Conservation (phyloP, 92 coral and sea anemone genomes). For the Virgularia gustaviana region DNA sequence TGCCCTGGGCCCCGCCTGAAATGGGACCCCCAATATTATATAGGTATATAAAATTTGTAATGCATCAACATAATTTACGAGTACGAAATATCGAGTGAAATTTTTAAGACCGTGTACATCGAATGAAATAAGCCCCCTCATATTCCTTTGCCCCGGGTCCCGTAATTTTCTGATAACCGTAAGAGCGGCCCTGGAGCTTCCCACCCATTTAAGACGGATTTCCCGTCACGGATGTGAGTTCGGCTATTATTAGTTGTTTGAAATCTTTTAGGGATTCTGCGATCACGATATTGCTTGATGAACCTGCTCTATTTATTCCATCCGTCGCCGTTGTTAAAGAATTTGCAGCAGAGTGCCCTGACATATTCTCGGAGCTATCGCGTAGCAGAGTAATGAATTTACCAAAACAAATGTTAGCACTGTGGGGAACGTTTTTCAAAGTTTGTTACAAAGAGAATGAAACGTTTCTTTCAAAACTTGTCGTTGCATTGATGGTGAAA, state of each 20-base stretch:
- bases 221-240: slow-evolving; percentile 3
- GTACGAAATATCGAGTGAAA: too few species aligned
- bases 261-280: slow-evolving; percentile 4
- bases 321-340: slow-evolving; percentile 32
- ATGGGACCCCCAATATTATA: too few species aligned
- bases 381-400: slow-evolving; percentile 4
- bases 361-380: neutral
- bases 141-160: too few species aligned
- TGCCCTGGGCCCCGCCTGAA: too few species aligned
- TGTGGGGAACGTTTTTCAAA: slow-evolving; percentile 71
- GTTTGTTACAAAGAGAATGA: slow-evolving; percentile 60
- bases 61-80: too few species aligned
- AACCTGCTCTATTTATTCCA: slow-evolving; percentile 44
- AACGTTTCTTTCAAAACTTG: slow-evolving; percentile 57
- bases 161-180: too few species aligned
- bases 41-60: too few species aligned
- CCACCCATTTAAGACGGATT: too few species aligned
- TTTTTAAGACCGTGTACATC: too few species aligned
- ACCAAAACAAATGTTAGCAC: slow-evolving; percentile 43
- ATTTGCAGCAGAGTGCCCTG: slow-evolving; percentile 24
- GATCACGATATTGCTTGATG: neutral
- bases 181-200: too few species aligned
- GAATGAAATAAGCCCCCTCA: too few species aligned
- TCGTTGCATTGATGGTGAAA: slow-evolving; percentile 41
- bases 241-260: slow-evolving; percentile 4